Evolutionary conservation across 1,140 invertebrate species (phyloP), one percentile per base, ranked within the genome.

Genomic region (Drosophila aff.): DNA sequence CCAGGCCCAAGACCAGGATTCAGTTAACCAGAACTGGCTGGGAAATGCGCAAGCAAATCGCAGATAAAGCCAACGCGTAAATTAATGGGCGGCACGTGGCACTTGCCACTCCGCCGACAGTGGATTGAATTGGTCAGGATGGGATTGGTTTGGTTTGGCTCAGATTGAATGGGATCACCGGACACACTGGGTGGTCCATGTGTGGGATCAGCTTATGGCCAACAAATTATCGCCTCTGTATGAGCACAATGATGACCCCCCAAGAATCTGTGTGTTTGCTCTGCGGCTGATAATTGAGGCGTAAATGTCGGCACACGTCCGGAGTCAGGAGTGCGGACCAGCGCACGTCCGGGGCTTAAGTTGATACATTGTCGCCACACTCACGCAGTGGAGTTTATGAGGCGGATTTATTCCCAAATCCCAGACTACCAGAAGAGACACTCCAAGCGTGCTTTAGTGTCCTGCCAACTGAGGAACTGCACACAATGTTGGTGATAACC

Each of bases 21-120:
- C 53, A 59, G 31, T 31, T 43, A 55, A 36, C 61, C 47, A 18
- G 15, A 33, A 50, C 28, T 52, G 81, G 53, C 76, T 71, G 79
- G 57, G 72, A 69, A 72, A 69, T 82, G 81, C 76, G 61, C 74
- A 84, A 82, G 75, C 75, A 82, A 90, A 79, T 86, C 78, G 76
- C 75, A 82, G 85, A 90, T 90, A 90, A 90, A 85, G 72, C 85
- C 65, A 71, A 59, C 63, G 81, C 86, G 69, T 90, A 90, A 90
- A 90, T 90, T 90, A 90, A 90, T 90, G 85, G 85, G 57, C 86
- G 79, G 55, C 85, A 90, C 85, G 85, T 90, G 85, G 77, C 62
- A 49, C 69, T 67, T 66, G 74, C 62, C 61, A 65, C 60, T 58
- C 44, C 43, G 33, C 47, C 40, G 50, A 5, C 33, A 38, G 40